These are phyloP conservation scores for Gymnopithys bicolor DNA, from an alignment of 2,797 vertebrate genomes.

Conservation along the genomic window DNA sequence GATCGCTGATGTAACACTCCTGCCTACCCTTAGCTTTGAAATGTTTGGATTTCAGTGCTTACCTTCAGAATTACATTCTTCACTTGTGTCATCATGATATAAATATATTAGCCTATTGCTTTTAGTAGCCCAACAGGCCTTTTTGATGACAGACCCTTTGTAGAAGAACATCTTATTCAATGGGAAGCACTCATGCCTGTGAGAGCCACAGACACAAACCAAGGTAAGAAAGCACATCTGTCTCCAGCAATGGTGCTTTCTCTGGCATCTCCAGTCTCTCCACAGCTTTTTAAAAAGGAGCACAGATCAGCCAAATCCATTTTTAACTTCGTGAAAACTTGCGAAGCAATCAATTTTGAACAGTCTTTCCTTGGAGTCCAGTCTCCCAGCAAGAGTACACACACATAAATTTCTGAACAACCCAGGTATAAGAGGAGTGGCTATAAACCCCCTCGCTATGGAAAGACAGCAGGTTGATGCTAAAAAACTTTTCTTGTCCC, in stretches of 20 bases:
- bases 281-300: not conserved
- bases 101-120: not conserved
- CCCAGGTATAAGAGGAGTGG: not conserved
- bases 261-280: not conserved
- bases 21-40: not conserved
- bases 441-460: not conserved
- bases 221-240: not conserved
- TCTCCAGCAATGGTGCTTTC: not conserved
- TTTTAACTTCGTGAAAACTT: not conserved
- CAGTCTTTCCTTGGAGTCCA: not conserved
- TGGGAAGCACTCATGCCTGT: not conserved
- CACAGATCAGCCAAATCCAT: not conserved
- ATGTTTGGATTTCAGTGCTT: not conserved
- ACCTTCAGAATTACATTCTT: not conserved
- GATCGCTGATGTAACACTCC: not conserved
- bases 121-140: not conserved
- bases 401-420: not conserved
- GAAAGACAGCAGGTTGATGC: not conserved
- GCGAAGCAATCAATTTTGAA: not conserved
- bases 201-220: rapidly evolving
- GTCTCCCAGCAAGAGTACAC: not conserved
- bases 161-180: not conserved
- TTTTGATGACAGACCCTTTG: not conserved
- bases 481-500: not conserved
- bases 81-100: not conserved